Base-by-base conservation (phyloP, 2,888 invertebrate species). In the Sinotaia quadrata region DNA sequence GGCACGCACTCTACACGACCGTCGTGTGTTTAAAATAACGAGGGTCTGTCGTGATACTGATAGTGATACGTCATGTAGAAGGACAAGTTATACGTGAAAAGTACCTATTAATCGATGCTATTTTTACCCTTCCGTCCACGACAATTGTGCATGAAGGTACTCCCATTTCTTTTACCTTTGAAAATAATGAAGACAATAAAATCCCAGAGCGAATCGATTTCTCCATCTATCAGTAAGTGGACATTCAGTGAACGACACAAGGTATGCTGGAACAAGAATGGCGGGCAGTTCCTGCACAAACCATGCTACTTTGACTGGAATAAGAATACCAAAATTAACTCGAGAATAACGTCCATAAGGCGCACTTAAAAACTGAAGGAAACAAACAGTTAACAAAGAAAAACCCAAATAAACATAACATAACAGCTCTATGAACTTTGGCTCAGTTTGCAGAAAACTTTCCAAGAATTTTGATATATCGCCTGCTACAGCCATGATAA, bases 101-200 rank as follows among this genome's bases (percentile, higher is more conserved):
- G n/a, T n/a, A n/a, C n/a, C n/a, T n/a, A n/a, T n/a, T n/a, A n/a
- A n/a, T n/a, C n/a, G n/a, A n/a, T n/a, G n/a, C n/a, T n/a, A n/a
- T n/a, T n/a, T n/a, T n/a, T n/a, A n/a, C n/a, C n/a, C n/a, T n/a
- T n/a, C n/a, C n/a, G n/a, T n/a, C n/a, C n/a, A n/a, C n/a, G n/a
- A n/a, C n/a, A n/a, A n/a, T n/a, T n/a, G n/a, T n/a, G n/a, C n/a
- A n/a, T n/a, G n/a, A n/a, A n/a, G n/a, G n/a, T n/a, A n/a, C n/a
- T n/a, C n/a, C n/a, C n/a, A n/a, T n/a, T n/a, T n/a, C n/a, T n/a
- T n/a, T 69, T 78, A 90, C 90, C 90, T 87, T 69, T 90, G 88
- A 72, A 89, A 83, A 75, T 90, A 90, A 78, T 90, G 90, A n/a
- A 85, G 65, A 24, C 87, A 54, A 75, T 88, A 89, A 37, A 89